A percentile compares a stretch with the other conserved stretches of the same genome.
Evolutionary conservation across 2,797 vertebrate genomes (phyloP).

Genomic region (Xiphorhynchus erythropygius): DNA sequence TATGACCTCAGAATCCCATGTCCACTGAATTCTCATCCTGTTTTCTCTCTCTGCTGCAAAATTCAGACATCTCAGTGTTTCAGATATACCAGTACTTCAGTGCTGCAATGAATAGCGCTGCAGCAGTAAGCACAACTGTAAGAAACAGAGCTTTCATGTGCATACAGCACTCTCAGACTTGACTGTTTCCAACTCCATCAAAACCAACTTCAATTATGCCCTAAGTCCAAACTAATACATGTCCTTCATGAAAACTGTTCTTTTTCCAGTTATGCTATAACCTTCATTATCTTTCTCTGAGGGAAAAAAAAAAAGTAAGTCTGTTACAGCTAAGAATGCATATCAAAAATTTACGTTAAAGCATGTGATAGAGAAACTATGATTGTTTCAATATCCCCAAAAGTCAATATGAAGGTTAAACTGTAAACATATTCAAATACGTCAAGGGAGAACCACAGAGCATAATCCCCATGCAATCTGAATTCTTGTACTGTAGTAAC

Average conservation of each 20-base stretch:
- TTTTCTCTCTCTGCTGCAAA: background rate
- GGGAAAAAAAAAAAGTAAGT: background rate
- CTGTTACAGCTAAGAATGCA: background rate
- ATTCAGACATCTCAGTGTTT: conserved; percentile 8
- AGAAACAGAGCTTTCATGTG: conserved; percentile 35
- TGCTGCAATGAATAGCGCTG: conserved; percentile 14
- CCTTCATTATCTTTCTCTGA: background rate
- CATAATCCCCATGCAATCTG: background rate
- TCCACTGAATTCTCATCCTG: background rate
- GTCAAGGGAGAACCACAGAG: background rate
- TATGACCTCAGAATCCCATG: background rate
- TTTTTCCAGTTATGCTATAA: background rate
- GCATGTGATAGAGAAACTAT: background rate
- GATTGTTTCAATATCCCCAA: background rate
- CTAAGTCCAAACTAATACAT: background rate
- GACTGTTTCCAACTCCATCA: conserved; percentile 32
- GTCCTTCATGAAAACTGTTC: conserved; percentile 1
- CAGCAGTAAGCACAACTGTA: conserved; percentile 19
- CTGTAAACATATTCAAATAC: background rate
- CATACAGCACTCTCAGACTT: background rate
- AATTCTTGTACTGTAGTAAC: conserved; percentile 35
- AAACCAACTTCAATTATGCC: conserved; percentile 25
- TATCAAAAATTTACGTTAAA: conserved; percentile 15
- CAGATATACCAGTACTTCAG: background rate
- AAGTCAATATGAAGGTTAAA: conserved; percentile 37